These are phyloP conservation scores for Lemur catta DNA, from an alignment of 2,797 vertebrate genomes.

Conservation along the genomic window DNA sequence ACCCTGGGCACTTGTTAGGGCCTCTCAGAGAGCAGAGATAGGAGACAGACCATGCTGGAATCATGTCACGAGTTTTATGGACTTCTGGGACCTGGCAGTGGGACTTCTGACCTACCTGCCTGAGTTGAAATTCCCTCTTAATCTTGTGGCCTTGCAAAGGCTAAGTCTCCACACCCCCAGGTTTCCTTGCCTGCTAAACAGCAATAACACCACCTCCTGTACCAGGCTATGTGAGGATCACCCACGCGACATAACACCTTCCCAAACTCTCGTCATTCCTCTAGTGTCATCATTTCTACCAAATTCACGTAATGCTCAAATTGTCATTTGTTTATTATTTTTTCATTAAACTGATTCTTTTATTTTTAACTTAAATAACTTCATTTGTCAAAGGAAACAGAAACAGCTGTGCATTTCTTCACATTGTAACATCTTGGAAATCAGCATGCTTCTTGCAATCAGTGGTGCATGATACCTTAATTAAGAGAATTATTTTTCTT, in stretches of 20 bases:
- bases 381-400: slow-evolving; percentile 8
- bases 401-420: neutral
- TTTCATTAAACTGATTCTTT: neutral
- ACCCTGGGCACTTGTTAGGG: neutral
- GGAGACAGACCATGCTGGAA: neutral
- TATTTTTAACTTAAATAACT: neutral
- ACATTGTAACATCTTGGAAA: slow-evolving; percentile 40
- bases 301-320: neutral
- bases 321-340: neutral
- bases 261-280: neutral
- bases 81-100: neutral
- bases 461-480: neutral
- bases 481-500: slow-evolving; percentile 56
- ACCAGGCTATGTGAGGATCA: neutral
- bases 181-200: neutral
- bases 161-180: neutral
- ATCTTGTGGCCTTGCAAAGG: neutral
- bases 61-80: neutral
- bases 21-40: neutral
- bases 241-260: neutral
- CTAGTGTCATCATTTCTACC: neutral
- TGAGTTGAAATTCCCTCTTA: neutral
- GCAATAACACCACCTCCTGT: neutral
- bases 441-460: neutral
- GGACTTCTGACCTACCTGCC: neutral